phyloP scores from a whole-genome alignment of 2,797 vertebrate species.

The Centropyge bicolor region DNA sequence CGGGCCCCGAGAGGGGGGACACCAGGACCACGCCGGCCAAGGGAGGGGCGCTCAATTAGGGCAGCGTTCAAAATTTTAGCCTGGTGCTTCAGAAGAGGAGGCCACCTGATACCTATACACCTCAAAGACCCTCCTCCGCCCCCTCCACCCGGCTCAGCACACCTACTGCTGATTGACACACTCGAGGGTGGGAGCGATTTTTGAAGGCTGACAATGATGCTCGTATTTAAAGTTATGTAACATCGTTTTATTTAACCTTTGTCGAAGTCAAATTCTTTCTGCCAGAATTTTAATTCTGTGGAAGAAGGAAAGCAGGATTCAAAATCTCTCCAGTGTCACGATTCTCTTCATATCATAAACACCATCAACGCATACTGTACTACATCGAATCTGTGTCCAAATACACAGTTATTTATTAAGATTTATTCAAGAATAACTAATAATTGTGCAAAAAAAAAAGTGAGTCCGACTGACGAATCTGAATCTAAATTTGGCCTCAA shows the following conservation, averaged over 20 bases:
- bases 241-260: conserved; percentile 24
- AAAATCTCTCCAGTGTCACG: background rate
- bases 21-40: conserved; percentile 69
- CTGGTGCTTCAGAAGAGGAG: conserved; percentile 67
- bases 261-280: background rate
- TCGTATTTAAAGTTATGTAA: conserved; percentile 49
- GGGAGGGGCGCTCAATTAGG: conserved; percentile 82
- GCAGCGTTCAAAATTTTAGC: conserved; percentile 70
- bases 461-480: no score
- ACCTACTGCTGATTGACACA: conserved; percentile 45
- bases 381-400: no score
- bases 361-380: no score
- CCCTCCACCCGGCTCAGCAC: background rate
- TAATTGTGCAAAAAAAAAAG: background rate
- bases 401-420: no score
- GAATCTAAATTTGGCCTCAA: background rate
- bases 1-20: conserved; percentile 70
- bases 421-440: background rate
- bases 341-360: background rate
- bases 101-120: conserved; percentile 82
- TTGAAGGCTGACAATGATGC: conserved; percentile 19
- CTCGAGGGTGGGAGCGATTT: background rate
- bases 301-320: background rate
- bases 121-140: conserved; percentile 57
- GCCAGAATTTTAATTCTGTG: background rate